phyloP scores from a whole-genome alignment of 2,113 vertebrate species.

The Carettochelys insculpta region DNA sequence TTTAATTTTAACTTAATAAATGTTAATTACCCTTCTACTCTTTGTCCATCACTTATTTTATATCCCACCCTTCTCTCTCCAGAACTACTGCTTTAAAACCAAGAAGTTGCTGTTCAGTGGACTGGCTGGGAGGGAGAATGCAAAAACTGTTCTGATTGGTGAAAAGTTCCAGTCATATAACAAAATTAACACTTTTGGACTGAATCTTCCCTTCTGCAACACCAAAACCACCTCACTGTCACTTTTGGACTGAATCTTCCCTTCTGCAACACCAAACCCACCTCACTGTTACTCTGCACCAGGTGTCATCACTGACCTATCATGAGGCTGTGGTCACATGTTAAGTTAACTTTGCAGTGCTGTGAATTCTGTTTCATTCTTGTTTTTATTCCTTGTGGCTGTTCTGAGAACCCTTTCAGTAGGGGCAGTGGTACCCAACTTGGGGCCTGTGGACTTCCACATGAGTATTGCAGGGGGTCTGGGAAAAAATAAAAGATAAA shows the following conservation, averaged over 20 bases:
- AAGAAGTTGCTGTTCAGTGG: neutral
- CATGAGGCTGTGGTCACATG: neutral
- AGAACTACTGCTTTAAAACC: too few relatives aligned
- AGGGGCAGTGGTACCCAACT: too few relatives aligned
- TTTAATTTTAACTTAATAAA: neutral
- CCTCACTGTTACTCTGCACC: constrained; percentile 25
- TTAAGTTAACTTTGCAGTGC: neutral
- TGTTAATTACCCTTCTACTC: neutral
- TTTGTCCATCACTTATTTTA: neutral
- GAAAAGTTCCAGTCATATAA: constrained; percentile 14
- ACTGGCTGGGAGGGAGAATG: neutral
- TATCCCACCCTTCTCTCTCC: neutral
- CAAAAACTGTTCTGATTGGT: neutral
- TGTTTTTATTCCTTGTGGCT: too few relatives aligned
- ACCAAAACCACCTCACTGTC: constrained; percentile 23
- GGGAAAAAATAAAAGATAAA: too few relatives aligned
- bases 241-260: neutral
- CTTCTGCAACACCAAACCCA: constrained; percentile 15
- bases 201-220: constrained; percentile 23
- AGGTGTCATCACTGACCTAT: constrained; percentile 21
- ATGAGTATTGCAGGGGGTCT: too few relatives aligned
- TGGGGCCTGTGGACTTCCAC: too few relatives aligned
- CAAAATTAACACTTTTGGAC: constrained; percentile 24
- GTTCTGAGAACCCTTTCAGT: too few relatives aligned
- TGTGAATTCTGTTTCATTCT: neutral